Evolutionary conservation across 2,888 invertebrate genomes (phyloP).

Genomic region (Sarcophaga rosellei): DNA sequence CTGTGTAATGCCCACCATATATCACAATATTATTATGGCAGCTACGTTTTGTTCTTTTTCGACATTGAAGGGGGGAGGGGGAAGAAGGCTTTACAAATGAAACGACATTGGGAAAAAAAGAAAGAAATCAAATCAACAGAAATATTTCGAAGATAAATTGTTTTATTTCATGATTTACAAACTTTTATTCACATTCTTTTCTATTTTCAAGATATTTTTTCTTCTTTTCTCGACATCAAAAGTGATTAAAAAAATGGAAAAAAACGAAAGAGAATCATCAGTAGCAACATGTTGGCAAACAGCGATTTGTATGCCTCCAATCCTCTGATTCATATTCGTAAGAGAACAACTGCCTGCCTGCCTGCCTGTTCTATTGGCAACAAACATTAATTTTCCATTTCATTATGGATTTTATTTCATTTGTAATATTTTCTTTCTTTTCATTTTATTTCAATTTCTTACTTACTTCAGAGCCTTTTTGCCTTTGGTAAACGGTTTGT

Average conservation of each 20-base stretch:
- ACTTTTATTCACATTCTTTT: slow-evolving; percentile 41
- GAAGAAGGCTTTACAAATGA: slow-evolving; percentile 23
- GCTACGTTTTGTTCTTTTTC: neutral
- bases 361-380: slow-evolving; percentile 41
- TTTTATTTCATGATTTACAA: slow-evolving; percentile 70
- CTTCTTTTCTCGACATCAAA: slow-evolving; percentile 49
- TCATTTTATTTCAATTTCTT: slow-evolving; percentile 8
- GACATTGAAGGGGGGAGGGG: neutral
- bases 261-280: slow-evolving; percentile 44
- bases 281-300: slow-evolving; percentile 59
- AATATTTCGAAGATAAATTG: slow-evolving; percentile 70
- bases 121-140: slow-evolving; percentile 32
- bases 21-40: neutral
- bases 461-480: neutral
- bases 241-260: slow-evolving; percentile 51
- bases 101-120: neutral
- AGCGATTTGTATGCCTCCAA: neutral
- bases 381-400: slow-evolving; percentile 70
- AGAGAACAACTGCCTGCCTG: neutral
- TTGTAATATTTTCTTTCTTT: neutral
- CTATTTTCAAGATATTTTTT: slow-evolving; percentile 1
- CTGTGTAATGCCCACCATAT: slow-evolving; percentile 5
- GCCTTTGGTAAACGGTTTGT: slow-evolving; percentile 39
- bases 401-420: slow-evolving; percentile 60
- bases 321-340: neutral